Conservation (phyloP, 2,797 vertebrate genomes). For the Hydrocynus forskahlii region DNA sequence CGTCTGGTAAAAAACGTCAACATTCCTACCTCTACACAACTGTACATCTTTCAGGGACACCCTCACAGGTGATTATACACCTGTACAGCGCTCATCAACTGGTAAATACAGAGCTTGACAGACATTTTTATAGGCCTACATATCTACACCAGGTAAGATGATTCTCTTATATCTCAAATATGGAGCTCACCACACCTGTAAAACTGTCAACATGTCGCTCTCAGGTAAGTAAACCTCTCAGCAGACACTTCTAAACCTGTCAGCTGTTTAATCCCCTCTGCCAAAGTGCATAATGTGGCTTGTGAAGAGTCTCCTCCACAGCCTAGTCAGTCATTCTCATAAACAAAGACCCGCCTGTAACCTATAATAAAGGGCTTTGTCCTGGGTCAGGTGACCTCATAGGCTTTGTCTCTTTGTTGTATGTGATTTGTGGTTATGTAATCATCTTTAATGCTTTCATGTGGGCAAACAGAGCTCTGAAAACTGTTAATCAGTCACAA, state of each 20-base stretch:
- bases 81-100: neutral
- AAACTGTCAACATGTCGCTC: neutral
- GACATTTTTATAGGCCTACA: neutral
- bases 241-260: neutral
- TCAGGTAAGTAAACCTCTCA: neutral
- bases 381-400: constrained; percentile 9
- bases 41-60: neutral
- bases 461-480: neutral
- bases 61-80: neutral
- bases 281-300: neutral
- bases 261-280: neutral
- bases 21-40: neutral
- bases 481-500: constrained; percentile 5
- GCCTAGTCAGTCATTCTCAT: neutral
- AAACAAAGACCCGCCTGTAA: neutral
- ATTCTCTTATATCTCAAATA: neutral
- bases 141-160: neutral
- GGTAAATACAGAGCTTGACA: neutral
- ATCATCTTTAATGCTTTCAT: neutral
- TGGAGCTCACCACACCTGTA: neutral
- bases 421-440: neutral
- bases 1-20: neutral
- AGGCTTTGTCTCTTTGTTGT: neutral
- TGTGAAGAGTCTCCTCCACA: neutral
- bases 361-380: constrained; percentile 3